These are phyloP conservation scores for Calliphora vomitoria DNA, from an alignment of 2,888 invertebrate genomes.

Conservation along the genomic window DNA sequence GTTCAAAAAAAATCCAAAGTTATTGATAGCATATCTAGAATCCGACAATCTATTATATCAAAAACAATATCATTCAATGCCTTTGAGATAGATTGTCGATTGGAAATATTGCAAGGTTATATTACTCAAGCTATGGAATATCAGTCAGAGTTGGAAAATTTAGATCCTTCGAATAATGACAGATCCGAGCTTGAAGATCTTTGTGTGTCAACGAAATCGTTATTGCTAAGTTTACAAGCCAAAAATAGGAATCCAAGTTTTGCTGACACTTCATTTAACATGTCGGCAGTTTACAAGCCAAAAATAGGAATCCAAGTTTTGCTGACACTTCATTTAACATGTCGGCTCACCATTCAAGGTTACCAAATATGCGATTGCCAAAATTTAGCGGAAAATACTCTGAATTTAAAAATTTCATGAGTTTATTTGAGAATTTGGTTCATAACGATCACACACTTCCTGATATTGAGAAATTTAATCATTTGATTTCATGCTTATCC, in stretches of 20 bases:
- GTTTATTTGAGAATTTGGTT: constrained; percentile 39
- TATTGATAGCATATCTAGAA: neutral
- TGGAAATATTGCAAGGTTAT: neutral
- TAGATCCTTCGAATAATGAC: constrained; percentile 5
- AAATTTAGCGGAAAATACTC: constrained; percentile 10
- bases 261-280: too few species aligned
- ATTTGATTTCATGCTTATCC: too few species aligned
- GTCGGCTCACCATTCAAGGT: constrained; percentile 1
- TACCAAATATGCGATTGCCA: constrained; percentile 26
- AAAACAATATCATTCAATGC: constrained; percentile 12
- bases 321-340: neutral
- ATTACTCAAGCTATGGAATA: neutral
- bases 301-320: neutral
- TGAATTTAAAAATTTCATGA: constrained; percentile 38
- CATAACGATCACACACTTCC: constrained; percentile 34
- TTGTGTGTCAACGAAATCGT: neutral
- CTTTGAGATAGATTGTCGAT: constrained; percentile 1
- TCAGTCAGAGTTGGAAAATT: constrained; percentile 9
- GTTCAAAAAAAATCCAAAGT: neutral
- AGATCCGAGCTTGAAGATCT: constrained; percentile 14
- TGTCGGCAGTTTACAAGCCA: too few species aligned
- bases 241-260: too few species aligned
- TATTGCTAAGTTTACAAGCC: neutral
- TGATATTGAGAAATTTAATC: constrained; percentile 35
- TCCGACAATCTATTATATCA: neutral